Evolutionary conservation across 2,888 invertebrate species (phyloP).

Genomic region (Tinea pellionella): DNA sequence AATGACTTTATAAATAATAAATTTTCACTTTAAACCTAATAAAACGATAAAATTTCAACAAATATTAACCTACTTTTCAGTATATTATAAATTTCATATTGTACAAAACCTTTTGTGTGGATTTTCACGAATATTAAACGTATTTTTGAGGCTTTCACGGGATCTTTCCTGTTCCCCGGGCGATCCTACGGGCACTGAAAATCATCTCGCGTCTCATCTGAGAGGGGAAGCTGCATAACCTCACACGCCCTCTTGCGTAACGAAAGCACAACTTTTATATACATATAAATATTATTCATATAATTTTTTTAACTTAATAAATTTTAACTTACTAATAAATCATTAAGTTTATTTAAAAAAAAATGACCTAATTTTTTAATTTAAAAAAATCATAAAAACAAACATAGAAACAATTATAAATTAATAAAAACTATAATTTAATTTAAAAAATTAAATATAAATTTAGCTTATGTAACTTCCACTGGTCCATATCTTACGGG

Average conservation of each 20-base stretch:
- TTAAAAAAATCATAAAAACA: not conserved
- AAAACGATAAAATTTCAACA: too few relatives aligned
- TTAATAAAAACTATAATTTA: not conserved
- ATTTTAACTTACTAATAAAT: not conserved
- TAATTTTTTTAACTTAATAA: not conserved
- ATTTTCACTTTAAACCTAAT: too few relatives aligned
- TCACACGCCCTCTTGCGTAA: slow-evolving; percentile 63
- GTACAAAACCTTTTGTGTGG: not conserved
- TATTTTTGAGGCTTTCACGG: not conserved
- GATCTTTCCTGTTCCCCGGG: slow-evolving; percentile 31
- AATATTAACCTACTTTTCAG: too few relatives aligned
- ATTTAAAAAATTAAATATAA: not conserved
- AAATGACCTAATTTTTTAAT: not conserved
- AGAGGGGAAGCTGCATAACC: slow-evolving; percentile 53
- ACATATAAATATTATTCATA: not conserved
- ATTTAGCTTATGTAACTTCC: slow-evolving; percentile 50
- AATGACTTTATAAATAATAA: too few relatives aligned
- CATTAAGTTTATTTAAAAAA: not conserved
- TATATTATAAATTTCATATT: not conserved
- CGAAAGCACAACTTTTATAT: slow-evolving; percentile 28
- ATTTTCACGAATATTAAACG: not conserved
- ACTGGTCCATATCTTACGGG: slow-evolving; percentile 46
- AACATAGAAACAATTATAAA: not conserved
- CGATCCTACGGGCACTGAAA: slow-evolving; percentile 49
- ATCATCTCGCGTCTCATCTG: slow-evolving; percentile 45